These are phyloP conservation scores for Acanthacorydalis orientalis DNA, from an alignment of 2,888 invertebrate genomes.

Conservation along the genomic window DNA sequence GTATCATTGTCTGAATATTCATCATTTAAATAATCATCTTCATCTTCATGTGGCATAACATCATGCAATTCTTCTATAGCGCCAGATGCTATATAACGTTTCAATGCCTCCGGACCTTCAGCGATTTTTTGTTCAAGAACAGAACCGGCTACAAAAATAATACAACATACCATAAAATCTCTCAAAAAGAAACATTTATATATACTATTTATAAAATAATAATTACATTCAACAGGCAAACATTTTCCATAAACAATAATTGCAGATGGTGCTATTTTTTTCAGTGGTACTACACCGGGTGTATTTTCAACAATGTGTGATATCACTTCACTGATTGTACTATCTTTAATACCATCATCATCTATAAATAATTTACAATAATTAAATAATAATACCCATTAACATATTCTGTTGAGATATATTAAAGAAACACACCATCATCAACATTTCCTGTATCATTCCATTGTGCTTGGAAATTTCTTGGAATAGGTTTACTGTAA, in stretches of 20 bases:
- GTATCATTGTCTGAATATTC: constrained; percentile 23
- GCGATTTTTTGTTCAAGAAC: constrained; percentile 58
- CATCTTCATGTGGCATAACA: constrained; percentile 53
- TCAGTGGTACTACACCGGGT: constrained; percentile 60
- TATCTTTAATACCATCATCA: constrained; percentile 26
- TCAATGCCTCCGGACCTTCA: constrained; percentile 60
- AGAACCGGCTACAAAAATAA: constrained; percentile 41
- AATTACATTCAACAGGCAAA: constrained; percentile 53
- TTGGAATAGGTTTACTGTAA: constrained; percentile 89
- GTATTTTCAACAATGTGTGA: constrained; percentile 60
- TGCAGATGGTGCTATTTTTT: constrained; percentile 61
- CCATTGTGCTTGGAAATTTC: constrained; percentile 96
- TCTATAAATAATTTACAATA: constrained; percentile 15
- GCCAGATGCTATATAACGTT: constrained; percentile 61
- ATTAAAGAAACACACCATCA: constrained; percentile 10
- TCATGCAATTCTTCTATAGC: constrained; percentile 67
- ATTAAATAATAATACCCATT: not conserved
- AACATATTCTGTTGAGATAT: not conserved
- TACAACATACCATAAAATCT: not conserved
- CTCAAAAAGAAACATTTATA: not conserved
- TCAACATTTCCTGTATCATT: constrained; percentile 53
- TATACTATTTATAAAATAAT: not conserved
- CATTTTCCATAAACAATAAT: constrained; percentile 73
- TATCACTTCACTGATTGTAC: constrained; percentile 45
- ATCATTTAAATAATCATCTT: constrained; percentile 28